phyloP scores from a whole-genome alignment of 2,888 invertebrate species.

The Tyria jacobaeae region DNA sequence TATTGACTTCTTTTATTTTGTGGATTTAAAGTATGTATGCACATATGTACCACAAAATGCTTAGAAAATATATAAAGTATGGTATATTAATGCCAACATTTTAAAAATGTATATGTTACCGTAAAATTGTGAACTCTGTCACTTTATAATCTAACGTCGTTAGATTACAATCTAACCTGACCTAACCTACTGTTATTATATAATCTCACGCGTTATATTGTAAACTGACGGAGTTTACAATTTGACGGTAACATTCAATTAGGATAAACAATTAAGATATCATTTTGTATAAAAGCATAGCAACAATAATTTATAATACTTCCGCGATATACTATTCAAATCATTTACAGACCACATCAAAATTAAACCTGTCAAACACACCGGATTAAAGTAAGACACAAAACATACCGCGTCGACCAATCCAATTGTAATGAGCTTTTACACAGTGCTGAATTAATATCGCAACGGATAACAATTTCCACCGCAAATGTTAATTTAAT shows the following conservation, averaged over 20 bases:
- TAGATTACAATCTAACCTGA: too few relatives aligned
- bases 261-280: neutral
- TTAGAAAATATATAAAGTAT: too few relatives aligned
- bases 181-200: too few relatives aligned
- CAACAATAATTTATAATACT: neutral
- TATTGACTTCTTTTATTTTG: too few relatives aligned
- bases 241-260: neutral
- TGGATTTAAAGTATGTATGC: too few relatives aligned
- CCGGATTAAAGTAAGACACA: slow-evolving; percentile 61
- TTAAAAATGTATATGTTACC: too few relatives aligned
- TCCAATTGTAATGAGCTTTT: slow-evolving; percentile 68
- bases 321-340: slow-evolving; percentile 25
- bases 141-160: too few relatives aligned
- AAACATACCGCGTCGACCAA: slow-evolving; percentile 57
- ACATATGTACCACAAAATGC: too few relatives aligned
- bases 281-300: neutral
- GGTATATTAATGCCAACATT: too few relatives aligned
- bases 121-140: too few relatives aligned
- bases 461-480: slow-evolving; percentile 53
- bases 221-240: too few relatives aligned
- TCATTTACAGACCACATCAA: slow-evolving; percentile 50
- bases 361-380: slow-evolving; percentile 63
- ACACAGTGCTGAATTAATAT: slow-evolving; percentile 56
- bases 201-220: too few relatives aligned
- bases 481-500: slow-evolving; percentile 55